Base-by-base conservation (phyloP, 2,888 invertebrate species). In the Melanophora roralis region DNA sequence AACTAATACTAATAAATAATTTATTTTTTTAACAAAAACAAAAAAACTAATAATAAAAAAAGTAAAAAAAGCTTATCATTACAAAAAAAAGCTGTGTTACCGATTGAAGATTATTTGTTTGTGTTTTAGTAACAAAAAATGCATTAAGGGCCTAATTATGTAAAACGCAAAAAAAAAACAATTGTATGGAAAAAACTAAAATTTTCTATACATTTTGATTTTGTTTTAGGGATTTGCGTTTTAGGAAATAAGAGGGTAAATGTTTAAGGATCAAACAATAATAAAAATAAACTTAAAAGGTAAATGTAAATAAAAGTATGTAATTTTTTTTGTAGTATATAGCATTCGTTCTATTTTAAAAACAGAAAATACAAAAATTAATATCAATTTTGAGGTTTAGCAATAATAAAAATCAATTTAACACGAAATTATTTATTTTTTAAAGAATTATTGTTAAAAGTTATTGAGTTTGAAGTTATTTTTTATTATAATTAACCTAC, bases 391-490 rank as follows among this genome's bases (percentile, higher is more conserved):
- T 5, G 6, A 27, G 4, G 11, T 59, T 71, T 38, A 47, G 6
- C 27, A 14, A 9, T 36, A 53, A 62, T 40, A 57, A 47, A 49
- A 57, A 75, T 60, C 59, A 60, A 38, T 27, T 68, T 11, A 64
- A 16, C 53, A 53, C 59, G 47, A 64, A 16, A 65, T 74, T 67
- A 65, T 64, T 80, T 64, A 38, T 59, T 68, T 68, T 73, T 62
- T 73, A 77, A 67, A 77, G 57, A 65, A 36, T 68, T 64, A 49
- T 76, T 49, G 43, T 68, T 69, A 73, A 64, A 27, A 59, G 38
- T 60, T 65, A 23, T 32, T 55, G 53, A 68, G 76, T 80, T 79
- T 67, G 67, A 62, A 67, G 60, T 68, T 62, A 45, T 36, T 47
- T 38, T 21, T 57, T 36, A 19, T 19, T 36, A 6, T 71, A 57